Base-by-base conservation (phyloP, 92 coral and sea anemone species). In the Porites cylindrica region DNA sequence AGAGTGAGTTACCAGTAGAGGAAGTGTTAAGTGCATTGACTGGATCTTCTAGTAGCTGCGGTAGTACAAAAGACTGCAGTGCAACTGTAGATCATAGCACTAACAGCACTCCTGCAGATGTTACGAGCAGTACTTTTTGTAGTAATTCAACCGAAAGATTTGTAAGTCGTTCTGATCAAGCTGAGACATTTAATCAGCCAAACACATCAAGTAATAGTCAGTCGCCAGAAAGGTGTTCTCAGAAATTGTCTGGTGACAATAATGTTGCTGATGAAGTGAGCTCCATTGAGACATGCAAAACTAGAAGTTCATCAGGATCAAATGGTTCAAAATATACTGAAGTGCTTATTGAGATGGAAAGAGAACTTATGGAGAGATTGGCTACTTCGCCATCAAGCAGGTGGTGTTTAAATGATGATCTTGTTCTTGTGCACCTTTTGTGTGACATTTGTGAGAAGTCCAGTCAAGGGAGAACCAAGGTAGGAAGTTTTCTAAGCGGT, bases 401-500 rank as follows among this genome's bases (percentile, higher is more conserved):
- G 71, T 97, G 99, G 99, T 82, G 86, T 32, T 26, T 87, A 24
- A 95, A 90, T 26, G 94, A 95, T 43, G 99, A 97, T 78, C 87
- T 76, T 75, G 92, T 91, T 65, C 92, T 97, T 67, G 98, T 96
- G 21, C 90, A 82, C 64, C 92, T 95, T 70, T 80, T 97, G 89
- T 80, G 92, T 53, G 92, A 93, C 80, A 71, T 92, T 68, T 80
- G 94, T 74, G 88, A 93, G 72, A 85, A 88, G 66, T 87, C 94
- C 24, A 90, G 89, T 78, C 91, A 89, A 71, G 93, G 96, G 61
- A 72, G 95, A 72, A 89, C 97, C 78, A 97, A 88, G 91, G 93
- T 93, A 76, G 77, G 90, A 60, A 32, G 0, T 51, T 6, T 13
- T 75, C 6, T 54, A 38, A 38, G 47, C 4, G 47, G 47, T 38